phyloP scores from a whole-genome alignment of 2,888 invertebrate genomes.

The Mesopsocus fuscifrons region DNA sequence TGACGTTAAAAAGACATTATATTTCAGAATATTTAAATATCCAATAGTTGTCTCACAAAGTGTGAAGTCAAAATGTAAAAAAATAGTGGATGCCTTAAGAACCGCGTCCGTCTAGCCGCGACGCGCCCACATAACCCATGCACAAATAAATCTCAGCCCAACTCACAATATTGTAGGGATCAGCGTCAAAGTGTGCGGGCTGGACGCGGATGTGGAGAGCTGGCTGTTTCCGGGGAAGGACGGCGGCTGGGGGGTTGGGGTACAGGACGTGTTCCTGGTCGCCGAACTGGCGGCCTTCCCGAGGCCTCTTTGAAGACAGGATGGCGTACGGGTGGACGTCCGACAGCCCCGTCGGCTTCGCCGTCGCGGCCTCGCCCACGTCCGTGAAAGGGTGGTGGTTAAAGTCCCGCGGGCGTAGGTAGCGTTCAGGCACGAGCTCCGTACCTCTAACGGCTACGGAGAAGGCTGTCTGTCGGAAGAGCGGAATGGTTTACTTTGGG shows the following conservation, averaged over 20 bases:
- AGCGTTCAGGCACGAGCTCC: constrained; percentile 22
- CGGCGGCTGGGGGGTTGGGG: constrained; percentile 5
- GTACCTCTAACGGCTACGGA: neutral
- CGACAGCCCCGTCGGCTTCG: neutral
- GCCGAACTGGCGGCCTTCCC: constrained; percentile 9
- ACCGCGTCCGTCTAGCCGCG: too few species aligned
- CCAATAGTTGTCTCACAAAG: too few species aligned
- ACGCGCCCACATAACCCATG: too few species aligned
- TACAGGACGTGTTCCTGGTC: constrained; percentile 11
- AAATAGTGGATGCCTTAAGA: too few species aligned
- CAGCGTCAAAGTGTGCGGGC: too few species aligned
- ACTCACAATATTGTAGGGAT: too few species aligned
- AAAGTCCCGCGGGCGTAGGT: constrained; percentile 25
- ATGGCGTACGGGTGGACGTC: constrained; percentile 10
- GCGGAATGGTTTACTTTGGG: too few species aligned
- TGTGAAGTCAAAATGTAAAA: too few species aligned
- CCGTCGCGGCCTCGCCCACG: constrained; percentile 13
- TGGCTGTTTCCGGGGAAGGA: constrained; percentile 1
- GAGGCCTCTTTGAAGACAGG: constrained; percentile 8
- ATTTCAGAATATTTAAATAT: too few species aligned
- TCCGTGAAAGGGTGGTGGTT: constrained; percentile 25
- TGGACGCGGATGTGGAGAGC: too few species aligned
- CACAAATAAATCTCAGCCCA: too few species aligned
- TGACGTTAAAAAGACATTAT: too few species aligned
- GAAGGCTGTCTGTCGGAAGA: neutral